phyloP scores from a whole-genome alignment of 2,888 invertebrate genomes.

The Crossocerus cetratus region DNA sequence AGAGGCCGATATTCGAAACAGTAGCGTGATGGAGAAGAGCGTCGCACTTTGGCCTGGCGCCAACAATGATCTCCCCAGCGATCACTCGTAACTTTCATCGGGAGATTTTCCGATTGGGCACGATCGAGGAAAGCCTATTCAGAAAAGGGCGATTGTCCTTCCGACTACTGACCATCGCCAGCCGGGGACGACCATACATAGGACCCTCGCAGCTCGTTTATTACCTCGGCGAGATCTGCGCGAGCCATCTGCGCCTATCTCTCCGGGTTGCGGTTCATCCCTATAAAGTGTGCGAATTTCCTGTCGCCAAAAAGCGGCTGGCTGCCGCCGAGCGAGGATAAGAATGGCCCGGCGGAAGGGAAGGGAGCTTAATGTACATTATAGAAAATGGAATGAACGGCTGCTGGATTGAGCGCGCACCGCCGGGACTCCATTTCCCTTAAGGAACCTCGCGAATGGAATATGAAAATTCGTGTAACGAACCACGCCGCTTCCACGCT shows the following conservation, averaged over 20 bases:
- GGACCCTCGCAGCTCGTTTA: background rate
- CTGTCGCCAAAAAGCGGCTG: background rate
- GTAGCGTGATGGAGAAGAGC: too few species aligned
- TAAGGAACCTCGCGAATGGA: conserved; percentile 45
- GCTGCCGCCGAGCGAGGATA: background rate
- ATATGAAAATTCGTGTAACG: conserved; percentile 52
- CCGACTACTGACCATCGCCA: background rate
- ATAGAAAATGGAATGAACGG: conserved; percentile 44
- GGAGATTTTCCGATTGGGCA: too few species aligned
- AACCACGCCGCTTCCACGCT: conserved; percentile 18
- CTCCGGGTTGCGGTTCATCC: background rate
- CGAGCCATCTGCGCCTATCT: background rate
- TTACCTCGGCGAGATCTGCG: background rate
- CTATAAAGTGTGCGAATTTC: conserved; percentile 10
- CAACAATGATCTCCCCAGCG: background rate
- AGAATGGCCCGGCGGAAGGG: conserved; percentile 7
- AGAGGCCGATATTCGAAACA: too few species aligned
- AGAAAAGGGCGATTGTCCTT: background rate
- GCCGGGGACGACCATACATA: background rate
- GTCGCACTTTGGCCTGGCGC: background rate
- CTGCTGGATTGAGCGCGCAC: conserved; percentile 6
- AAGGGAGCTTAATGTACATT: conserved; percentile 20
- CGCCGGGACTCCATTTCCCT: conserved; percentile 45
- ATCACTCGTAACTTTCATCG: background rate
- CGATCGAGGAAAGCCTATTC: background rate